Evolutionary conservation across 2,888 invertebrate genomes (phyloP), one percentile per base, ranked within the genome.

Genomic region (Cryptus viduatorius): DNA sequence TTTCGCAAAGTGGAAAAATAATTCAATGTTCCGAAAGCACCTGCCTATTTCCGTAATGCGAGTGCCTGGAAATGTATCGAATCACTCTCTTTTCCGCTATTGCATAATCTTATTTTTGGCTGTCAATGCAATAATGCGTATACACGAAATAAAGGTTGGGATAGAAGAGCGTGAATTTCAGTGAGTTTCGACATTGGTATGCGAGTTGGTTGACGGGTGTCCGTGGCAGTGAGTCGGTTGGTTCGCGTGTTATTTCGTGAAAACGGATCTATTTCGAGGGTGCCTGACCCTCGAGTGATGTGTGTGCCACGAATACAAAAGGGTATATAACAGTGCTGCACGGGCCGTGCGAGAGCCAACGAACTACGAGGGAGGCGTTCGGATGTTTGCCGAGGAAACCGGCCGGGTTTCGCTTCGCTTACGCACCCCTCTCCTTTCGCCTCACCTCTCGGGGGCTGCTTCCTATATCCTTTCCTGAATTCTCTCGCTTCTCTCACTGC

Each of bases 201-300:
- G 91, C 90, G 86, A 86, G 84, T 73, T 83, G 82, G 87, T 87
- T 89, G 91, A 92, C 88, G 92, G 89, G 90, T 91, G 90, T 91
- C 88, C 89, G 90, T 90, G 90, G 90, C 90, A 90, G 89, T 72
- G 77, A 61, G 77, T 61, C 69, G 75, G 67, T 48, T 29, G n/a
- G 72, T 69, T 82, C 87, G 89, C 88, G 89, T 93, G 92, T 93
- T 93, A 93, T 93, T 93, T 92, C 90, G 89, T 90, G 92, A 92
- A 88, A 93, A 93, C 92, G 90, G 92, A 93, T 93, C 93, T 91
- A 92, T 92, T 92, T 92, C 89, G 90, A 91, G 92, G 92, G 91
- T 89, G 89, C 89, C 92, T 92, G 92, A 93, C 92, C 92, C 93
- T 91, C 91, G 91, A 93, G 92, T 92, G 92, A 92, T 92, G 92